Base-by-base conservation (phyloP, 2,113 vertebrate genomes). In the Mormyrus lacerda region DNA sequence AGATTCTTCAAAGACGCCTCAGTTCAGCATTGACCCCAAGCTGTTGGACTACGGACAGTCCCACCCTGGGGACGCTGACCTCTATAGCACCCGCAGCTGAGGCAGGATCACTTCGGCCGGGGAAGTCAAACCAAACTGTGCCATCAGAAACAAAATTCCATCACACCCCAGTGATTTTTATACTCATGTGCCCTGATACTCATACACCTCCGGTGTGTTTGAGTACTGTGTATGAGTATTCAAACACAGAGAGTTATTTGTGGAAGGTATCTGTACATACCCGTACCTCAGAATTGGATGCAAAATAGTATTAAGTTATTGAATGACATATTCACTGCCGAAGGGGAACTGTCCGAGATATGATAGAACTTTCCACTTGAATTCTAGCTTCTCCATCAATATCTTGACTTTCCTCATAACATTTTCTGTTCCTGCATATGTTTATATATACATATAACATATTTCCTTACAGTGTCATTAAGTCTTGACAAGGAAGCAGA, bases 51-150 rank as follows among this genome's bases (percentile, higher is more conserved):
- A 97, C 0, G 97, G 97, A 76, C 97, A 98, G 91, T 97, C 97
- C 87, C 95, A 58, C 92, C 96, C 97, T 0, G 97, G 98, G 92
- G 97, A 98, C 88, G 93, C 92, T 92, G 97, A 98, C 93, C 93
- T 98, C 95, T 98, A 98, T 95, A 98, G 96, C 93, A 98, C 96
- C 58, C 96, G 97, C 93, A 97, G 95, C 94, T 98, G 94, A 97
- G 35, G 48, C 17, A 21, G 47, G 88, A n/a, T 17, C 0, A 73
- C 15, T 44, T 55, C 10, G 11, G 55, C 8, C 45, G 35, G 53
- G 39, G 35, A 24, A 10, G n/a, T 48, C 15, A 27, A 42, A 79
- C 35, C 73, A 79, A 79, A 79, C 35, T 42, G 73, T 79, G 73
- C 35, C 73, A 79, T 42, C 35, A 19, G n/a, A 19, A 17, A 13